Base-by-base conservation (phyloP, 2,113 vertebrate species). In the Meleagris gallopavo region DNA sequence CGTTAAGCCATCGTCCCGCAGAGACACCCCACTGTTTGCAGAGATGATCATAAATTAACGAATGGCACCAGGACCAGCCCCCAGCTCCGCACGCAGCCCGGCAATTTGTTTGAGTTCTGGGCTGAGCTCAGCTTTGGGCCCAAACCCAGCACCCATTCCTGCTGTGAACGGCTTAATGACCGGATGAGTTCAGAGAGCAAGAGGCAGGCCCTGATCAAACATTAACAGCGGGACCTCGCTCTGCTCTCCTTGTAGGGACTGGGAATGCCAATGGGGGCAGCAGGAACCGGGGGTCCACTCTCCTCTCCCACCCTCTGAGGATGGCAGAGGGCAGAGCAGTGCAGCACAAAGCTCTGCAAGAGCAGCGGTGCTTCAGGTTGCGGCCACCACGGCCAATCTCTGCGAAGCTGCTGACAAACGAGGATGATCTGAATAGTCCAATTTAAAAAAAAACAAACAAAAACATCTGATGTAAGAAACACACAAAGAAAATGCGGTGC, bases 201-300 rank as follows among this genome's bases (percentile, higher is more conserved):
- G 72, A 96, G 93, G 92, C 81, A 85, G 41, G 58, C 89, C 92
- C 90, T 91, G 87, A 95, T 96, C 95, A 97, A 97, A 97, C 69
- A 97, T 96, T 97, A 96, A 96, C 96, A 92, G 45, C 15, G 67
- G 71, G 36, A 94, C 72, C 27, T 88, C 8, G 27, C 34, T 57
- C 61, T 85, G n/a, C 36, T 80, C 84, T 34, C 34, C 48, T 58
- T 46, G 38, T 15, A 40, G 61, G 36, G 36, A 11, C 10, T 2
- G 24, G 60, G 60, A 62, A 29, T 2, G 6, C 72, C 50, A 81
- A 74, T 3, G 13, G 60, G 32, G 60, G 58, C 21, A 11, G 0
- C 3, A 71, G n/a, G 38, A 11, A 27, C 10, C 2, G n/a, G 70
- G 80, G 30, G 13, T 32, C 27, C 13, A 2, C 13, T 65, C 65